phyloP scores from a whole-genome alignment of 2,888 invertebrate species.

The Drosophila neutralis region DNA sequence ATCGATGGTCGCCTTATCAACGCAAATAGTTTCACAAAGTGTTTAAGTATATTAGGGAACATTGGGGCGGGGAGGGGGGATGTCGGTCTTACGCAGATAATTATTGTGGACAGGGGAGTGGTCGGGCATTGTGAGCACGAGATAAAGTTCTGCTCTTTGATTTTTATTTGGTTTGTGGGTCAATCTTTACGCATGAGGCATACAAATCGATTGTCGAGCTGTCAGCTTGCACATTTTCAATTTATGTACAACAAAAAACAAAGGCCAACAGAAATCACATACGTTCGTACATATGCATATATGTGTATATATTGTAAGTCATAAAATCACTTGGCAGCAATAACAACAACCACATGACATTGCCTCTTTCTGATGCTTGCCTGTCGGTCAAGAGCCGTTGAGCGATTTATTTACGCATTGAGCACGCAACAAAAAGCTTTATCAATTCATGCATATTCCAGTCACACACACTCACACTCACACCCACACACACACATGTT shows the following conservation, averaged over 20 bases:
- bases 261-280: constrained; percentile 9
- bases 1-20: constrained; percentile 33
- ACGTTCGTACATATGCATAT: not conserved
- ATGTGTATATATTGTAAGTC: constrained; percentile 50
- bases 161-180: constrained; percentile 31
- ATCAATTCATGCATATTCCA: constrained; percentile 58
- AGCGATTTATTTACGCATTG: constrained; percentile 65
- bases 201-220: constrained; percentile 65
- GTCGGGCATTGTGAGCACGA: constrained; percentile 35
- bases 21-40: constrained; percentile 52
- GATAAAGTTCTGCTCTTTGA: constrained; percentile 27
- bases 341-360: constrained; percentile 31
- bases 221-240: constrained; percentile 61
- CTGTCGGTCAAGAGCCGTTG: constrained; percentile 32
- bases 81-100: not conserved
- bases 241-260: constrained; percentile 53
- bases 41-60: constrained; percentile 62
- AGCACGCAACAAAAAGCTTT: constrained; percentile 58
- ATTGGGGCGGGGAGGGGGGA: not conserved
- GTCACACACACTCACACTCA: constrained; percentile 23
- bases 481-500: not conserved
- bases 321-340: constrained; percentile 58
- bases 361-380: constrained; percentile 35
- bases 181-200: constrained; percentile 60
- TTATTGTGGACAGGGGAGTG: not conserved